phyloP scores from a whole-genome alignment of 2,113 vertebrate species.

The Columba janthina region DNA sequence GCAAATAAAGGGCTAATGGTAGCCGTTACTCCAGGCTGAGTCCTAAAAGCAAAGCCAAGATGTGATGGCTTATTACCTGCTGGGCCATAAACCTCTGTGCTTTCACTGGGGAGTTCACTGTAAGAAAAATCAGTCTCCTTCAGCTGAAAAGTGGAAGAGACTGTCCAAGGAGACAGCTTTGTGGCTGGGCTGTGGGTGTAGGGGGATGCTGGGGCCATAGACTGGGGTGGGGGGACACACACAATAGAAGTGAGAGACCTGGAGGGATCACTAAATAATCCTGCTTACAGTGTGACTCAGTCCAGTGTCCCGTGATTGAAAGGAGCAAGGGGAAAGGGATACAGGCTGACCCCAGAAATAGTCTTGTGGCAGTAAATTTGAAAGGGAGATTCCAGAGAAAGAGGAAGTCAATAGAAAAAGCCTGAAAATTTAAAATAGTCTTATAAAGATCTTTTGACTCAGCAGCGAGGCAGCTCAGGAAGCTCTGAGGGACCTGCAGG shows the following conservation, averaged over 20 bases:
- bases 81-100: not conserved
- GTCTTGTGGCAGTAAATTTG: not conserved
- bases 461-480: not conserved
- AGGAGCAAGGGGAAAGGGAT: not conserved
- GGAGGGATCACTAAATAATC: not conserved
- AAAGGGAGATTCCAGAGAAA: conserved; percentile 30
- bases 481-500: not conserved
- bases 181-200: not conserved
- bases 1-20: not conserved
- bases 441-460: not conserved
- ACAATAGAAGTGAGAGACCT: not conserved
- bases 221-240: too few species aligned
- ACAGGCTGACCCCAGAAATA: not conserved
- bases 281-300: not conserved
- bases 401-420: conserved; percentile 9
- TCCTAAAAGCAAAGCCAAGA: not conserved
- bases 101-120: not conserved
- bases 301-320: not conserved
- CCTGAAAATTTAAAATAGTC: not conserved
- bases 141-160: not conserved
- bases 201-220: not conserved
- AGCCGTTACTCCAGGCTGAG: not conserved
- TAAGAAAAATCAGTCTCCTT: not conserved
- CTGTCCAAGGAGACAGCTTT: not conserved
- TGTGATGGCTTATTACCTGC: not conserved